Conservation (phyloP, 2,113 vertebrate species). For the Phalacrocorax carbo region DNA sequence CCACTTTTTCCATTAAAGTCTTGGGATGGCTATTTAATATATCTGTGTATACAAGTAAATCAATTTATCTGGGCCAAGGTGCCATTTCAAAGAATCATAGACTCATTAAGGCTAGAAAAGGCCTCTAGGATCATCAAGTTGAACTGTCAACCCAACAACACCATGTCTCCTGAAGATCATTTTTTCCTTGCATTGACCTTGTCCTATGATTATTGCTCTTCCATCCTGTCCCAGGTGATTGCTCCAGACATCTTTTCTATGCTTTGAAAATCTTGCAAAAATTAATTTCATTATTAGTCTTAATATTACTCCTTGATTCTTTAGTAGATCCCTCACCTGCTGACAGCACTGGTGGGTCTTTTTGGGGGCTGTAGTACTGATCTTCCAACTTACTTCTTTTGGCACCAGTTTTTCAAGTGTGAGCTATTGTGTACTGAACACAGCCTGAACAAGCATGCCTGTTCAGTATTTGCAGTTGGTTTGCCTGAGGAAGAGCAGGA, state of each 20-base stretch:
- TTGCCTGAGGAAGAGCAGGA: not conserved
- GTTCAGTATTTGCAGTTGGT: not conserved
- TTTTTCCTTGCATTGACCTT: not conserved
- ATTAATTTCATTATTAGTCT: not conserved
- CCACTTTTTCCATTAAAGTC: not conserved
- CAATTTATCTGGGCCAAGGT: not conserved
- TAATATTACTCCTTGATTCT: not conserved
- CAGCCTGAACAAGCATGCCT: not conserved
- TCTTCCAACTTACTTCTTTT: not conserved
- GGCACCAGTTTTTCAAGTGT: not conserved
- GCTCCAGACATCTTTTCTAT: not conserved
- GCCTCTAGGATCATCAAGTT: no score
- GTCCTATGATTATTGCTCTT: not conserved
- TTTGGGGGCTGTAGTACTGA: not conserved
- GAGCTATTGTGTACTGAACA: not conserved
- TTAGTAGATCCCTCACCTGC: not conserved
- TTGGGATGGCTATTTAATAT: not conserved
- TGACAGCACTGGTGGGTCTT: not conserved
- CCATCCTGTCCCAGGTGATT: not conserved
- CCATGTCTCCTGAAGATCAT: not conserved
- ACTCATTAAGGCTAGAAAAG: no score
- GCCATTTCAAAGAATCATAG: not conserved
- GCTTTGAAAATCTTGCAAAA: not conserved
- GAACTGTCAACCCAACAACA: no score
- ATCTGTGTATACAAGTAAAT: not conserved